Percentiles rank a stretch among this genome's conserved stretches.
Conservation (phyloP, 64 coral and sea anemone genomes). For the Pachyseris speciosa region DNA sequence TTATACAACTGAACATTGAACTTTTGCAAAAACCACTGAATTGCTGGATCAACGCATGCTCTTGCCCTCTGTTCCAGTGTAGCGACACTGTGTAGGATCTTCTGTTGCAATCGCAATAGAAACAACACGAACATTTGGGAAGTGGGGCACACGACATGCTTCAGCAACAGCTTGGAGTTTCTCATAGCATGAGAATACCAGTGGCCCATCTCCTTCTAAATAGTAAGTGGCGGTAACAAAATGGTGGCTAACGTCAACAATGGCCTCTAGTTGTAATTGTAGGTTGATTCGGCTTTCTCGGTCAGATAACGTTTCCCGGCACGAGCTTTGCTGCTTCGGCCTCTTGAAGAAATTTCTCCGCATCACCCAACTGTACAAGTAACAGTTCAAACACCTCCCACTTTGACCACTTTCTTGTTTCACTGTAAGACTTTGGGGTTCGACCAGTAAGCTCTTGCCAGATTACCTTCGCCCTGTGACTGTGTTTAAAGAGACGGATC, state of each 20-base stretch:
- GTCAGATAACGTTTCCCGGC: neutral
- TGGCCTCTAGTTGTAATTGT: slow-evolving; percentile 30
- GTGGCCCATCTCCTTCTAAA: slow-evolving; percentile 57
- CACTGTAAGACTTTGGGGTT: slow-evolving; percentile 1
- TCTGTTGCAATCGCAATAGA: slow-evolving; percentile 19
- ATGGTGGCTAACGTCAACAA: slow-evolving; percentile 41
- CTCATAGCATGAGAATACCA: slow-evolving; percentile 47
- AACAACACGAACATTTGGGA: slow-evolving; percentile 22
- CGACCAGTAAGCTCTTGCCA: slow-evolving; percentile 11
- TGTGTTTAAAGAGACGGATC: too few relatives aligned
- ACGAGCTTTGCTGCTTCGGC: neutral
- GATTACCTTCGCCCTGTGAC: too few relatives aligned
- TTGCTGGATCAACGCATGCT: slow-evolving; percentile 24
- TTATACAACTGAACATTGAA: neutral
- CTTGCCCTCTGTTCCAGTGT: slow-evolving; percentile 49
- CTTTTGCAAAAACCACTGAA: slow-evolving; percentile 35
- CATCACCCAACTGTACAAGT: neutral
- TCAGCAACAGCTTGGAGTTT: slow-evolving; percentile 40
- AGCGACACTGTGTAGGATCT: slow-evolving; percentile 32
- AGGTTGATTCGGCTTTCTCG: neutral
- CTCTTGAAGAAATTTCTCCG: neutral
- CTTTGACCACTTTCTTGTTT: slow-evolving; percentile 12
- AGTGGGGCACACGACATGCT: slow-evolving; percentile 26
- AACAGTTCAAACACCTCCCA: slow-evolving; percentile 12
- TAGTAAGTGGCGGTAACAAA: slow-evolving; percentile 48